Percentiles rank a stretch among this genome's conserved stretches.
phyloP scores from a whole-genome alignment of 1,140 invertebrate species.

The Fopius arisanus region DNA sequence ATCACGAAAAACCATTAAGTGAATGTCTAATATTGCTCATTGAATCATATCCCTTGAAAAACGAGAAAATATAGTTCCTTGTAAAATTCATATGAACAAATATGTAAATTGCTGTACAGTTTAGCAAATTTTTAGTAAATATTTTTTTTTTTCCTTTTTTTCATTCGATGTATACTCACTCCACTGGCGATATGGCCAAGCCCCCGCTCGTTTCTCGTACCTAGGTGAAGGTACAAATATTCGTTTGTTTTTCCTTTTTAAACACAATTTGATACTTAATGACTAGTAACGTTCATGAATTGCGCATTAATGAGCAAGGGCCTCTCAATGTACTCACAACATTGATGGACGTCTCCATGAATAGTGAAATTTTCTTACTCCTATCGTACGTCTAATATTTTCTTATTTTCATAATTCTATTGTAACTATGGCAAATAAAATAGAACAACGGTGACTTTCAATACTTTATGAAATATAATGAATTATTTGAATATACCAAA shows the following conservation, averaged over 20 bases:
- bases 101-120: neutral
- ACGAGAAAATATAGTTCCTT: neutral
- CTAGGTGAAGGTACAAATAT: conserved; percentile 6
- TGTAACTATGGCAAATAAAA: conserved; percentile 9
- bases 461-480: conserved; percentile 11
- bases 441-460: neutral
- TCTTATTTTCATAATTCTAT: conserved; percentile 31
- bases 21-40: neutral
- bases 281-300: neutral
- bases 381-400: conserved; percentile 37
- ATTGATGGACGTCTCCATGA: conserved; percentile 57
- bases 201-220: neutral
- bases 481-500: conserved; percentile 9
- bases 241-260: neutral
- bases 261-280: neutral
- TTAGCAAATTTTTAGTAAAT: neutral
- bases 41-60: neutral
- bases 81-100: neutral
- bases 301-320: conserved; percentile 40
- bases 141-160: conserved; percentile 5
- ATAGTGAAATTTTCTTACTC: conserved; percentile 34
- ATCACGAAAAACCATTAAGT: conserved; percentile 41
- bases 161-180: conserved; percentile 13
- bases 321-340: conserved; percentile 62
- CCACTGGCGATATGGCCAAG: neutral